Conservation (phyloP, 2,797 vertebrate species). For the Chelonia mydas region DNA sequence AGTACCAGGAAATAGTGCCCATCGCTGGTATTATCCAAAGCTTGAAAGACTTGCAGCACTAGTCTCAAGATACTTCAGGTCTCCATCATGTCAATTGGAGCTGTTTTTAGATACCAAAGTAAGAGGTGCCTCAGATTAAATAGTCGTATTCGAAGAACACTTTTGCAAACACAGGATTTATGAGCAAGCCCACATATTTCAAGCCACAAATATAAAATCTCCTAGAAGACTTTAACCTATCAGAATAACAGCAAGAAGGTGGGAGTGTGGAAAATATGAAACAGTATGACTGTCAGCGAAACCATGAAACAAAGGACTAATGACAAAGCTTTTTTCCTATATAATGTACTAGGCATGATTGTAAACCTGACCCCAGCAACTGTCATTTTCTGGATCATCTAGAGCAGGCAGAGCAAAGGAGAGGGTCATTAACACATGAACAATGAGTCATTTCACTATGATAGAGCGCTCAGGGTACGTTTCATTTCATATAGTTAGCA, state of each 20-base stretch:
- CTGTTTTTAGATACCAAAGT: not conserved
- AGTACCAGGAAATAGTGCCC: not conserved
- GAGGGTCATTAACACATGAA: not conserved
- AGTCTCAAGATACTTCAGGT: not conserved
- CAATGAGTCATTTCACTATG: not conserved
- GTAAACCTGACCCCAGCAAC: not conserved
- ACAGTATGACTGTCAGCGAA: not conserved
- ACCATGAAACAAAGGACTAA: not conserved
- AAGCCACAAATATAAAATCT: not conserved
- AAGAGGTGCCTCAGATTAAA: not conserved
- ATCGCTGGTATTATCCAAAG: not conserved
- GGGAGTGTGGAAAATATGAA: not conserved
- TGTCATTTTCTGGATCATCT: not conserved
- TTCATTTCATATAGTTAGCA: rapidly evolving
- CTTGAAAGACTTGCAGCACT: rapidly evolving
- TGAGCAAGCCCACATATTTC: not conserved
- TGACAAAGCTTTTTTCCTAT: not conserved
- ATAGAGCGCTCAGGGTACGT: not conserved
- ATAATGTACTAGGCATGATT: not conserved
- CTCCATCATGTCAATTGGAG: not conserved
- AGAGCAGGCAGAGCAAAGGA: not conserved
- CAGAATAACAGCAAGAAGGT: not conserved
- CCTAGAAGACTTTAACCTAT: not conserved
- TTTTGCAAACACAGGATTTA: not conserved
- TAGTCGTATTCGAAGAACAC: not conserved